Conservation (phyloP, 2,797 vertebrate species). For the Enteromius trimaculatus region DNA sequence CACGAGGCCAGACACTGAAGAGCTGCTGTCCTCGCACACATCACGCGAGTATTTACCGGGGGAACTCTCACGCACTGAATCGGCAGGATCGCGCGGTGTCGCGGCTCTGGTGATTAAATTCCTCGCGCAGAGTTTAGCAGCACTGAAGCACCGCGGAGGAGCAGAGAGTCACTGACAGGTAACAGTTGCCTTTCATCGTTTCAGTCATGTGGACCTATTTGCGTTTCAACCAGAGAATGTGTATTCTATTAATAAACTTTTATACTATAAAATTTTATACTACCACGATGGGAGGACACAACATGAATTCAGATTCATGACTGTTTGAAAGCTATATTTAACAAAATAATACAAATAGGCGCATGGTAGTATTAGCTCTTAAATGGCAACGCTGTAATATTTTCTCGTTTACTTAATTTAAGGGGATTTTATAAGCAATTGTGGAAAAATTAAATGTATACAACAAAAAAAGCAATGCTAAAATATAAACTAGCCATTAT, state of each 20-base stretch:
- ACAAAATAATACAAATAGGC: background rate
- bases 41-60: background rate
- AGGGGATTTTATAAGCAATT: background rate
- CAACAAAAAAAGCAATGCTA: background rate
- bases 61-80: background rate
- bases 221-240: background rate
- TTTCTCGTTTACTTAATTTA: background rate
- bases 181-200: constrained; percentile 15
- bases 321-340: background rate
- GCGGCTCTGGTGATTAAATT: constrained; percentile 17
- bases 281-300: no score
- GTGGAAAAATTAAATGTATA: background rate
- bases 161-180: constrained; percentile 40
- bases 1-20: constrained; percentile 45
- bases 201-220: background rate
- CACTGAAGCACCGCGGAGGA: constrained; percentile 25
- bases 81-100: background rate
- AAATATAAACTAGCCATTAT: background rate
- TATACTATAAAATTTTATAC: background rate
- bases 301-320: background rate
- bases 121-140: constrained; percentile 20
- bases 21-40: constrained; percentile 23
- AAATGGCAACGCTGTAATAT: background rate
- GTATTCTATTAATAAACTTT: background rate
- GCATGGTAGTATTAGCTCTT: background rate